These are phyloP conservation scores for Petrolisthes cinctipes DNA, from an alignment of 2,888 invertebrate genomes.

Conservation along the genomic window DNA sequence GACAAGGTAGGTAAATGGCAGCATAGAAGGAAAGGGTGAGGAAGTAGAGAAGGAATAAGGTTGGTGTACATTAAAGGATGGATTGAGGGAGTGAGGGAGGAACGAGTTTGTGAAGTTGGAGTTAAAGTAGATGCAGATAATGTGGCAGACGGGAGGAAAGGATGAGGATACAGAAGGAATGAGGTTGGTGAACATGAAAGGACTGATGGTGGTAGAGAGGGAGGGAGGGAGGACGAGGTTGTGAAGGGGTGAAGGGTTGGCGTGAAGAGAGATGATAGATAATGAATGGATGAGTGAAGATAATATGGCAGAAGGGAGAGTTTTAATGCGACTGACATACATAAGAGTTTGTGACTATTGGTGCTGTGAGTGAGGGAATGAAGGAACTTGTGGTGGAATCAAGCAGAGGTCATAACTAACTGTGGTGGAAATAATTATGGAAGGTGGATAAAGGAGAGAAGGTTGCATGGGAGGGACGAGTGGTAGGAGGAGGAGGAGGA, in stretches of 20 bases:
- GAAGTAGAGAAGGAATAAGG: not conserved
- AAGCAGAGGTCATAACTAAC: not conserved
- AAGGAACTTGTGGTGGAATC: not conserved
- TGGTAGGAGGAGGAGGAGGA: no score
- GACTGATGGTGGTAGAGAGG: not conserved
- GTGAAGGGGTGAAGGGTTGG: not conserved
- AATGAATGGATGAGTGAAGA: not conserved
- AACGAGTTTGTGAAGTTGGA: not conserved
- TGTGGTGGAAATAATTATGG: not conserved
- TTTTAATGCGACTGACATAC: not conserved
- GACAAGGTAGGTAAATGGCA: not conserved
- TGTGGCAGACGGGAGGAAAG: not conserved
- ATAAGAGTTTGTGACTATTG: not conserved
- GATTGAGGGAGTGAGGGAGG: not conserved
- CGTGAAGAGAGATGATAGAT: no score
- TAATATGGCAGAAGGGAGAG: not conserved
- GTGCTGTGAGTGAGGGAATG: not conserved
- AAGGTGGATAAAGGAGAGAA: not conserved
- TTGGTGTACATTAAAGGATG: not conserved
- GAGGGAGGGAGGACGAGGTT: not conserved
- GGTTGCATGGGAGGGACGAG: no score
- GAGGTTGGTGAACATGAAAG: not conserved
- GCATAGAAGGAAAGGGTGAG: not conserved
- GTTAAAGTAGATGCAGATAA: not conserved
- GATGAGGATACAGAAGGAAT: not conserved